Conservation (phyloP, 1,140 invertebrate species). For the Drosophila pandora region DNA sequence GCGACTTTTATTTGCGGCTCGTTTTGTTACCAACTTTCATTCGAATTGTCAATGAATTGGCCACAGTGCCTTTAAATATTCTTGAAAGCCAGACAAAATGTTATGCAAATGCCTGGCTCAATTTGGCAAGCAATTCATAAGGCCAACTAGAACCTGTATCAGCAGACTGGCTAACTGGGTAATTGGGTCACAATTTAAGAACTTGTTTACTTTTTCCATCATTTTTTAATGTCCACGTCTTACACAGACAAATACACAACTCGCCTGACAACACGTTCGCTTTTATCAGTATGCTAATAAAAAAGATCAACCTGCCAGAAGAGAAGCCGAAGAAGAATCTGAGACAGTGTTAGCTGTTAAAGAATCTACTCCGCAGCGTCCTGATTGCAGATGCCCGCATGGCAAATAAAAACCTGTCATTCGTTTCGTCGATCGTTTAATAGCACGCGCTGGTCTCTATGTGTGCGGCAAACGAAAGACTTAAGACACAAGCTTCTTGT, state of each 20-base stretch:
- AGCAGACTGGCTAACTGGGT: conserved; percentile 64
- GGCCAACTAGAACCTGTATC: conserved; percentile 21
- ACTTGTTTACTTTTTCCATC: conserved; percentile 68
- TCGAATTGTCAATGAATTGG: conserved; percentile 66
- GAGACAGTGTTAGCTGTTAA: background rate
- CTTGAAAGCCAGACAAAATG: conserved; percentile 21
- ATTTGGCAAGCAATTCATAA: conserved; percentile 28
- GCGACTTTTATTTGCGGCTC: conserved; percentile 18
- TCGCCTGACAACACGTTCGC: conserved; percentile 46
- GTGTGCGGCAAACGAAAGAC: conserved; percentile 49
- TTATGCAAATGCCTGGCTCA: conserved; percentile 49
- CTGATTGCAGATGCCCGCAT: conserved; percentile 34
- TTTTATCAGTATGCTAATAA: conserved; percentile 73
- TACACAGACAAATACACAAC: conserved; percentile 16
- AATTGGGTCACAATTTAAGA: conserved; percentile 80
- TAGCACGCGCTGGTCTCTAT: conserved; percentile 23
- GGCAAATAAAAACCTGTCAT: conserved; percentile 50
- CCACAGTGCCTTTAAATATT: conserved; percentile 43
- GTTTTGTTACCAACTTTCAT: conserved; percentile 60
- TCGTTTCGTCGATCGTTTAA: conserved; percentile 23
- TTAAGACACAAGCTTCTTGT: conserved; percentile 60
- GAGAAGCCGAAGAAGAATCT: conserved; percentile 16
- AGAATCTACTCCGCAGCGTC: conserved; percentile 20
- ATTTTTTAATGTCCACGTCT: conserved; percentile 39
- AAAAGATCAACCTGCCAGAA: conserved; percentile 31